Base-by-base conservation (phyloP, 2,888 invertebrate species). In the Chrysopilus asiliformis region DNA sequence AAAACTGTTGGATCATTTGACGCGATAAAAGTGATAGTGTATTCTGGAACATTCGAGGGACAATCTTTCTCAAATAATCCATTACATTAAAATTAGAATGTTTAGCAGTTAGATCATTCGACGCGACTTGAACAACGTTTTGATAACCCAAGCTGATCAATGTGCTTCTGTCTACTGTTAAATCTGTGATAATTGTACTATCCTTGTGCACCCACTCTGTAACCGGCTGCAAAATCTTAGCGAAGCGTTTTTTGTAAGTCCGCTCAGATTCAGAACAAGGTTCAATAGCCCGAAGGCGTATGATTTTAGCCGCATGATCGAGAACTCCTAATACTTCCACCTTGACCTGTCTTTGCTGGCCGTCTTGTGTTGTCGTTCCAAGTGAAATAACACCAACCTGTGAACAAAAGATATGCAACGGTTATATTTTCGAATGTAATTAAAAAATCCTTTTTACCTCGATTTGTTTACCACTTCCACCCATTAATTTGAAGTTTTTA, bases 1-100 rank as follows among this genome's bases (percentile, higher is more conserved):
- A 64, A 58, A 89, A 89, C 58, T 87, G 86, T 58, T 90, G 90
- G 50, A 90, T 86, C 56, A 87, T 83, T 60, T 81, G 82, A 31
- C 84, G 68, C 2, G 83, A 85, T 1, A 90, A 64, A 44, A 86
- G 57, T 8, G 85, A 84, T 6, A 89, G 60, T 0, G 87, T 87
- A 47, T 85, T 87, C 66, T 87, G 81, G 64, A 89, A 90, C 86
- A 89, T 87, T 50, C 86, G 71, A 0, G 90, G 89, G 3, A 89
- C 85, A 36, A 86, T 82, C 43, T 81, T 71, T 19, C 86, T 67
- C 44, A 90, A 60, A 54, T 89, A 90, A 52, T 87, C 85, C 89
- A 90, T 89, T 6, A 89, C 80, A 36, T 77, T 76, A 1, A 74
- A 71, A 49, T 83, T 82, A 34, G 74, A 74, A 44, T 74, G 70